These are phyloP conservation scores for Ictidomys tridecemlineatus DNA, from an alignment of 2,113 vertebrate genomes.

Conservation along the genomic window DNA sequence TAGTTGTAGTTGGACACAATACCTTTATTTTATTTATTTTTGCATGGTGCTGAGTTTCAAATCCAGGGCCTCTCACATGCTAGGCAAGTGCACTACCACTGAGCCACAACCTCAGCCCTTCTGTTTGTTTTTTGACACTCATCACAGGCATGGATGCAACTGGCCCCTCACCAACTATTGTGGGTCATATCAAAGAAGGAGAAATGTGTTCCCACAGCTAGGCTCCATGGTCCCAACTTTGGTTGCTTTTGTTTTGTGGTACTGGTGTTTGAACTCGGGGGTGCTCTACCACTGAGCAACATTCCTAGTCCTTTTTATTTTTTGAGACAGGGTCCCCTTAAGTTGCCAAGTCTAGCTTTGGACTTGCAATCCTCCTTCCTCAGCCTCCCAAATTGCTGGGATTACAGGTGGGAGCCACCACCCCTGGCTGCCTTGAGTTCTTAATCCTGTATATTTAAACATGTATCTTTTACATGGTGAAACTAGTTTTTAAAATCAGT, in stretches of 20 bases:
- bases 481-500: conserved; percentile 59
- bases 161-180: conserved; percentile 42
- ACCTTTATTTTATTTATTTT: too few species aligned
- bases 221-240: neutral
- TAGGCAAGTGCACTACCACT: too few species aligned
- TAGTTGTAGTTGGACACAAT: too few species aligned
- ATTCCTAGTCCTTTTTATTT: neutral
- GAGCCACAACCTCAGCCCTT: too few species aligned
- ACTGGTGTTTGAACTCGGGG: neutral
- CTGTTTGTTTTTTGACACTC: neutral
- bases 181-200: conserved; percentile 8
- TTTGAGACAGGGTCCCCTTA: neutral
- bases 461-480: conserved; percentile 69
- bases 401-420: neutral
- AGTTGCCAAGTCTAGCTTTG: neutral
- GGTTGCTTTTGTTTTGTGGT: neutral
- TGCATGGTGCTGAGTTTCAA: too few species aligned
- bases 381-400: neutral
- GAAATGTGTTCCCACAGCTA: neutral
- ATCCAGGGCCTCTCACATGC: too few species aligned
- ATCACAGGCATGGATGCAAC: conserved; percentile 19
- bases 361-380: neutral
- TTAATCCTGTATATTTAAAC: conserved; percentile 53
- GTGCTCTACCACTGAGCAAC: neutral
- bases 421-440: conserved; percentile 10